Conservation (phyloP, 1,140 invertebrate genomes). For the Centruroides vittatus region DNA sequence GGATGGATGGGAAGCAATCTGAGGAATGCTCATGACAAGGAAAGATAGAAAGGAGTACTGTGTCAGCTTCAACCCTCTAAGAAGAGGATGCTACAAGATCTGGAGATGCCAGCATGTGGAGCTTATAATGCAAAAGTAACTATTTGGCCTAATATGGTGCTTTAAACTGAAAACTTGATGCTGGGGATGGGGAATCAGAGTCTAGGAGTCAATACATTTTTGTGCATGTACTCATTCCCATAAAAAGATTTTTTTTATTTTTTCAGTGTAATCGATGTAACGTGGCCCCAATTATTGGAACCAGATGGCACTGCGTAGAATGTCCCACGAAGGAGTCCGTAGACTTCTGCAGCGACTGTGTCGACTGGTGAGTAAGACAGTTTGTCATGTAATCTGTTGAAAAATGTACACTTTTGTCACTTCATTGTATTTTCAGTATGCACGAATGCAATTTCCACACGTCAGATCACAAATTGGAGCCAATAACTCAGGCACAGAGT, state of each 20-base stretch:
- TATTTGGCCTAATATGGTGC: too few relatives aligned
- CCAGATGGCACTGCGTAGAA: slow-evolving; percentile 51
- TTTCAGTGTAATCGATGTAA: slow-evolving; percentile 49
- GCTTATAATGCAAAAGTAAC: too few relatives aligned
- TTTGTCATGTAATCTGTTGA: background rate
- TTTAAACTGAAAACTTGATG: background rate
- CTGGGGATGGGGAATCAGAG: too few relatives aligned
- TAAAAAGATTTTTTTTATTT: too few relatives aligned
- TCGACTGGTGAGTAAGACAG: slow-evolving; percentile 11
- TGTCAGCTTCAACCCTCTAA: too few relatives aligned
- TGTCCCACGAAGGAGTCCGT: slow-evolving; percentile 33
- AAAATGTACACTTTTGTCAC: background rate
- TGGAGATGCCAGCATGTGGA: too few relatives aligned
- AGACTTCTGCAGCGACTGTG: slow-evolving; percentile 37
- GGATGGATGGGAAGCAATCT: too few relatives aligned
- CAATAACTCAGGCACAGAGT: slow-evolving; percentile 15
- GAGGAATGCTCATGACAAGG: too few relatives aligned
- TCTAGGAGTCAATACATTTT: too few relatives aligned
- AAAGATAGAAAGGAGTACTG: too few relatives aligned
- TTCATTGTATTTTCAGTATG: slow-evolving; percentile 18
- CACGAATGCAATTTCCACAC: slow-evolving; percentile 25
- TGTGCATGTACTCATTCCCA: too few relatives aligned
- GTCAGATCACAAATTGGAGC: slow-evolving; percentile 26
- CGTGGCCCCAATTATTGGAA: slow-evolving; percentile 47
- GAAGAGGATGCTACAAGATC: too few relatives aligned